Percentiles rank a stretch among this genome's conserved stretches.
These are phyloP conservation scores for Tragelaphus oryx DNA, from an alignment of 2,797 vertebrate species.

Conservation along the genomic window DNA sequence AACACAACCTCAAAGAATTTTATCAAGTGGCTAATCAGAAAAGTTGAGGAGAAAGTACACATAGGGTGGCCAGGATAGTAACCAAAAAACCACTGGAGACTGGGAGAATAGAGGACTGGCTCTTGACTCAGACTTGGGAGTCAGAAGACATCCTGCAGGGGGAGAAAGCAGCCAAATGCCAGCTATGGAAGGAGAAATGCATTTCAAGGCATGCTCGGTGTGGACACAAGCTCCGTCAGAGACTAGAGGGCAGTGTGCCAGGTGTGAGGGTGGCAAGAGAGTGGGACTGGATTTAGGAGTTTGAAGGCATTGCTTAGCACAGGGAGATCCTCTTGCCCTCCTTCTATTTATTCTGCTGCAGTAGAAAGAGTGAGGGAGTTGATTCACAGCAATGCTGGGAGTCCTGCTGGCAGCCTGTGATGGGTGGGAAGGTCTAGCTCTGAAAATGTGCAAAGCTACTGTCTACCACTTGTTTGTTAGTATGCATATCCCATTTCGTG, in stretches of 20 bases:
- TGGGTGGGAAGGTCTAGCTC: background rate
- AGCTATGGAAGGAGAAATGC: background rate
- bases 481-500: background rate
- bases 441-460: background rate
- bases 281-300: no score
- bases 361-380: background rate
- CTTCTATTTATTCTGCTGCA: background rate
- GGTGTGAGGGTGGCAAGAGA: no score
- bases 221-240: background rate
- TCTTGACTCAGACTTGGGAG: background rate
- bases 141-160: background rate
- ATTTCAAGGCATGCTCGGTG: fast-evolving
- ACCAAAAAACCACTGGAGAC: background rate
- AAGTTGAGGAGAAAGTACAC: background rate
- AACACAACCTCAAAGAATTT: background rate
- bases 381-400: background rate
- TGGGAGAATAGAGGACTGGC: background rate
- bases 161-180: background rate
- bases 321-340: background rate
- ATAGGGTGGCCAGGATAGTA: background rate
- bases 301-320: background rate
- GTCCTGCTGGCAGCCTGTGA: background rate
- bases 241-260: background rate
- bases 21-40: background rate
- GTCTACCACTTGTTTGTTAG: background rate